These are phyloP conservation scores for Loriculus beryllinus DNA, from an alignment of 2,797 vertebrate species.

Conservation along the genomic window DNA sequence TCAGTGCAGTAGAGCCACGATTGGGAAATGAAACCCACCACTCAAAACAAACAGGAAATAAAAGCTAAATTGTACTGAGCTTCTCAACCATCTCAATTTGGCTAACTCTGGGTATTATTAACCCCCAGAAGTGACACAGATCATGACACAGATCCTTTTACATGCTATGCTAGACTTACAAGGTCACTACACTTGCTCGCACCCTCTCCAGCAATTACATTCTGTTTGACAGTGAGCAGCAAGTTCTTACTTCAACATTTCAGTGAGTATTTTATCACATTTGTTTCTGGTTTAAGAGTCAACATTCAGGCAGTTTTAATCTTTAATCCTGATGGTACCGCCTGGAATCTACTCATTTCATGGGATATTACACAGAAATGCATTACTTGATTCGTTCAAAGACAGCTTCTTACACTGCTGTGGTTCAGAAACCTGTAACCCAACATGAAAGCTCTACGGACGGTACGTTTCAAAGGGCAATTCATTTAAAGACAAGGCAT, in stretches of 20 bases:
- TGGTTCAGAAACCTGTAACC: not conserved
- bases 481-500: not conserved
- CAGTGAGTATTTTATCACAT: not conserved
- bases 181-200: not conserved
- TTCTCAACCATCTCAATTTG: not conserved
- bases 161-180: not conserved
- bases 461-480: not conserved
- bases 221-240: not conserved
- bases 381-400: not conserved
- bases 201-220: not conserved
- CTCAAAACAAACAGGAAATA: not conserved
- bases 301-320: not conserved
- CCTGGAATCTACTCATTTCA: not conserved
- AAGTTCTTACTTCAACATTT: not conserved
- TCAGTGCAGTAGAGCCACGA: rapidly evolving
- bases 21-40: not conserved
- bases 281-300: not conserved
- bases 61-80: not conserved
- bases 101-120: not conserved
- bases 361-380: not conserved
- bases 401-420: not conserved
- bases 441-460: not conserved
- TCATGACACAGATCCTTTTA: not conserved
- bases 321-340: not conserved
- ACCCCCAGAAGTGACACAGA: not conserved